Evolutionary conservation across 2,888 invertebrate genomes (phyloP).

Genomic region (Heliconius sara): DNA sequence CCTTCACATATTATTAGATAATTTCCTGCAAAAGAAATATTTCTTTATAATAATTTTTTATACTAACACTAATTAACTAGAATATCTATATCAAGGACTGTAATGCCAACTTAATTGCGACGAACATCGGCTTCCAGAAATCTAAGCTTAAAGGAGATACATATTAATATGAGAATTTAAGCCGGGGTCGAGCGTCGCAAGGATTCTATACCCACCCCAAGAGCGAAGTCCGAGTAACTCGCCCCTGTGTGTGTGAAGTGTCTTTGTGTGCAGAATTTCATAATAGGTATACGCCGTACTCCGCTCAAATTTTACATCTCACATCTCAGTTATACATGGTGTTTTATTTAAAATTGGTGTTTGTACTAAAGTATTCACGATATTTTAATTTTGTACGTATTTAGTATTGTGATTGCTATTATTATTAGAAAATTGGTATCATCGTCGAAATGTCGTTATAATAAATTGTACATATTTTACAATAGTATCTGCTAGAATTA

Average conservation of each 20-base stretch:
- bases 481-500: too few species aligned
- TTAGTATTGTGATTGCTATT: background rate
- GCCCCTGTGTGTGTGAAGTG: slow-evolving; percentile 59
- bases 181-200: slow-evolving; percentile 74
- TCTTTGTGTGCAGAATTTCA: slow-evolving; percentile 76
- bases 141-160: slow-evolving; percentile 77
- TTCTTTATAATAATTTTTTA: background rate
- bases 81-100: slow-evolving; percentile 20
- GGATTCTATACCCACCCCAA: slow-evolving; percentile 68
- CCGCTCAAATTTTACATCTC: slow-evolving; percentile 83
- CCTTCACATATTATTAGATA: background rate
- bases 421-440: too few species aligned
- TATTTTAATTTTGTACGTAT: too few species aligned
- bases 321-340: slow-evolving; percentile 72
- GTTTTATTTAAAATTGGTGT: slow-evolving; percentile 42
- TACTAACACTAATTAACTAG: background rate
- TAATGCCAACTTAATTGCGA: slow-evolving; percentile 63
- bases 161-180: slow-evolving; percentile 82
- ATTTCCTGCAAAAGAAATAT: too few species aligned
- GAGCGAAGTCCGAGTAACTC: slow-evolving; percentile 74
- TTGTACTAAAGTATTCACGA: background rate
- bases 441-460: too few species aligned
- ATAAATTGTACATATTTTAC: too few species aligned
- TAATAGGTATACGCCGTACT: slow-evolving; percentile 79
- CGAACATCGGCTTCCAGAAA: slow-evolving; percentile 66